Percentiles rank a stretch among this genome's conserved stretches.
Conservation (phyloP, 2,797 vertebrate genomes). For the Florisuga fusca region DNA sequence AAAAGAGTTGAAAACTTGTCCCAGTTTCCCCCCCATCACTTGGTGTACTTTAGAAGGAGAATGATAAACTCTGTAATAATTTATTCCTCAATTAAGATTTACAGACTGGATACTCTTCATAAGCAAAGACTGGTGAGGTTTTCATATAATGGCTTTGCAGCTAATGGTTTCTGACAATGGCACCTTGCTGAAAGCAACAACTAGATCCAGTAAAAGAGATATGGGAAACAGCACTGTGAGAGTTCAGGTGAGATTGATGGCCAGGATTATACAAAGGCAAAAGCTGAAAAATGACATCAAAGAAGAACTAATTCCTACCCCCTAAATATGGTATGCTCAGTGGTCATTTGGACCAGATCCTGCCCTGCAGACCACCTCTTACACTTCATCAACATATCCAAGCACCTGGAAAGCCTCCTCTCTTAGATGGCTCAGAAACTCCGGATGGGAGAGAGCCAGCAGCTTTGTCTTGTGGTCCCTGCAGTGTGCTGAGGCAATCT, state of each 20-base stretch:
- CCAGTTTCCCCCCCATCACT: background rate
- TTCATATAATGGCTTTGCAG: conserved; percentile 15
- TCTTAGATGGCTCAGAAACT: background rate
- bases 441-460: background rate
- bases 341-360: background rate
- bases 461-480: background rate
- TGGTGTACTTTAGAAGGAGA: conserved; percentile 50
- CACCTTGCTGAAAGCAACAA: background rate
- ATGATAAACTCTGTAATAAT: conserved; percentile 40
- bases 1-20: conserved; percentile 13
- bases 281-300: background rate
- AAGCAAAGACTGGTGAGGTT: background rate
- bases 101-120: conserved; percentile 35
- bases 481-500: background rate
- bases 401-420: background rate
- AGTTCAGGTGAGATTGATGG: background rate
- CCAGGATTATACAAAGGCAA: background rate
- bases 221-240: background rate
- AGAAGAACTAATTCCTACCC: background rate
- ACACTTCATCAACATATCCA: background rate
- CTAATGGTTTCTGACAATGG: conserved; percentile 33
- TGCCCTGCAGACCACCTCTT: background rate
- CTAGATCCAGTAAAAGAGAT: background rate
- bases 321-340: background rate
- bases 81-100: conserved; percentile 59